A percentile compares a stretch with the other conserved stretches of the same genome.
These are phyloP conservation scores for Chironomus riparius DNA, from an alignment of 2,888 invertebrate genomes.

Conservation along the genomic window DNA sequence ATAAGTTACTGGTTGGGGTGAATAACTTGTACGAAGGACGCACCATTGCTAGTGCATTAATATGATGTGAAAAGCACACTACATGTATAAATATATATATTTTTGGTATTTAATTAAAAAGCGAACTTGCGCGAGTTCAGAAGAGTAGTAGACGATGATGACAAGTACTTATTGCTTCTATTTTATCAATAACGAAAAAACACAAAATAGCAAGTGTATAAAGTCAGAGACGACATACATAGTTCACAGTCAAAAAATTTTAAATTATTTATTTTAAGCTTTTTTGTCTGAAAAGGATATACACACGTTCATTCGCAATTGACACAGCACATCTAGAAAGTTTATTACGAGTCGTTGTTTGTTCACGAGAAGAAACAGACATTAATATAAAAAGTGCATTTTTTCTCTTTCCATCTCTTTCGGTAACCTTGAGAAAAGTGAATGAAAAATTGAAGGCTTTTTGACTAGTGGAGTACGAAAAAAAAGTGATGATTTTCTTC, in stretches of 20 bases:
- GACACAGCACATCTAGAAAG: no score
- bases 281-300: not conserved
- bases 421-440: slow-evolving; percentile 22
- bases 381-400: slow-evolving; percentile 1
- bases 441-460: not conserved
- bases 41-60: slow-evolving; percentile 9
- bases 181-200: not conserved
- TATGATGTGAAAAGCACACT: slow-evolving; percentile 4
- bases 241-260: not conserved
- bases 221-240: not conserved
- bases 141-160: not conserved
- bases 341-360: not conserved
- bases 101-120: slow-evolving; percentile 20
- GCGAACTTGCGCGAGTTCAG: not conserved
- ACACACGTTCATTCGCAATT: no score
- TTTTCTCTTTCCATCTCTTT: not conserved
- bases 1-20: slow-evolving; percentile 15
- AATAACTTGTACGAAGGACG: slow-evolving; percentile 19
- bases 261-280: not conserved
- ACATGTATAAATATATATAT: not conserved
- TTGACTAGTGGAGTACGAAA: not conserved
- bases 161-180: not conserved
- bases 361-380: not conserved
- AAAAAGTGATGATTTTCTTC: not conserved
- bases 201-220: not conserved